Base-by-base conservation (phyloP, 2,888 invertebrate genomes). In the Troglohyphantes excavatus region DNA sequence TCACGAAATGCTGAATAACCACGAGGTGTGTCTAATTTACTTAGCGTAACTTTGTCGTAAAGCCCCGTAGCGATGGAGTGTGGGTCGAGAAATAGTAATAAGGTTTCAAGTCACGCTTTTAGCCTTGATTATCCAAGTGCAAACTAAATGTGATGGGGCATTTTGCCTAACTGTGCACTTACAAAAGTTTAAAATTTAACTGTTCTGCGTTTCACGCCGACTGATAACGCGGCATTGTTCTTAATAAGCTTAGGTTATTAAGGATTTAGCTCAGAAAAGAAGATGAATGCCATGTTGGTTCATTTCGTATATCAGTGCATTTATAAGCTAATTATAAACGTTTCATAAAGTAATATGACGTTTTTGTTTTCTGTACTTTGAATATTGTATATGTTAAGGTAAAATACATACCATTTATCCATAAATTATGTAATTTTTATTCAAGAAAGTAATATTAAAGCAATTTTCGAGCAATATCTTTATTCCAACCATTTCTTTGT, bases 41-140 rank as follows among this genome's bases (percentile, higher is more conserved):
- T 83, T 73, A 73, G 81, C 23, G 72, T 73, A 70, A 72, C 53
- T 68, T 26, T 82, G 82, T 82, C 82, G 61, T 70, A 72, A 72
- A 82, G 65, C 82, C 82, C 23, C 59, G 59, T 59, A 82, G 83
- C 63, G 61, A 73, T 61, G 46, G 63, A 73, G 72, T 63, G 73
- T 63, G 67, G 84, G 75, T 67, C 75, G 75, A 75, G 70, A 75
- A 82, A 75, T 84, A 46, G 75, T 84, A 75, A 75, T 84, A 84
- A 75, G n/a, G 65, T 75, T 84, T 75, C 84, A n/a, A 75, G 75
- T 84, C 84, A 84, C 84, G 84, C 84, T 84, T 75, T 84, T 75
- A 75, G 65, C 84, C 84, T 67, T 43, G 27, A 43, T 53, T 75
- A 63, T 67, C 46, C 29, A 29, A 84, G 29, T 29, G 75, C 75